Conservation (phyloP, 2,888 invertebrate species). For the Drosophila eohydei region DNA sequence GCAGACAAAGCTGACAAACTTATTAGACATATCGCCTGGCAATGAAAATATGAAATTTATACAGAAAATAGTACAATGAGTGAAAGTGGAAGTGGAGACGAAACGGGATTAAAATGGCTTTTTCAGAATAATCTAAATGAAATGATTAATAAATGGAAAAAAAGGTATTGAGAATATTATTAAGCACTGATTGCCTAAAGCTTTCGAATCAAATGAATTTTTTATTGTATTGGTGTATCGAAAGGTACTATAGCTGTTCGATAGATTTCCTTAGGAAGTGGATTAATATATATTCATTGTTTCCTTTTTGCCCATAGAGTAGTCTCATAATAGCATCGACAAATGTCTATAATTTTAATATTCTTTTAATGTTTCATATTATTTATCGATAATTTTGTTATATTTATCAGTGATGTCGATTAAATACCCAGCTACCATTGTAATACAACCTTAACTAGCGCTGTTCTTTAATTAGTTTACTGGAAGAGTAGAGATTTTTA, state of each 20-base stretch:
- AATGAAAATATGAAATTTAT: slow-evolving; percentile 31
- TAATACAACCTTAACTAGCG: too few species aligned
- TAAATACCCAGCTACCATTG: too few species aligned
- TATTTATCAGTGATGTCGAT: too few species aligned
- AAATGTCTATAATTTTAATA: too few species aligned
- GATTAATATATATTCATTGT: too few species aligned
- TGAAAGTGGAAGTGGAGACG: not conserved
- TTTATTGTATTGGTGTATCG: not conserved
- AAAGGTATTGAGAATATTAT: not conserved
- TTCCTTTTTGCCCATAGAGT: too few species aligned
- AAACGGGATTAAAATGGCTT: not conserved
- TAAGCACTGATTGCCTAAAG: not conserved
- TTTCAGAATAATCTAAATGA: not conserved
- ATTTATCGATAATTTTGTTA: too few species aligned
- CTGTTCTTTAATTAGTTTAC: too few species aligned
- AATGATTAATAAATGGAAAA: not conserved
- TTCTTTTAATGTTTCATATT: too few species aligned
- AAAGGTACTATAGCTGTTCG: not conserved
- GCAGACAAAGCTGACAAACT: slow-evolving; percentile 45
- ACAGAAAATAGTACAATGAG: not conserved
- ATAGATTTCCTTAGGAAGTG: not conserved
- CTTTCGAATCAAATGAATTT: not conserved
- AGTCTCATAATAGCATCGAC: too few species aligned
- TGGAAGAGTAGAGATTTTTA: too few species aligned
- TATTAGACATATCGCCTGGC: slow-evolving; percentile 37